Evolutionary conservation across 2,888 invertebrate genomes (phyloP).

Genomic region (Neria commutata): DNA sequence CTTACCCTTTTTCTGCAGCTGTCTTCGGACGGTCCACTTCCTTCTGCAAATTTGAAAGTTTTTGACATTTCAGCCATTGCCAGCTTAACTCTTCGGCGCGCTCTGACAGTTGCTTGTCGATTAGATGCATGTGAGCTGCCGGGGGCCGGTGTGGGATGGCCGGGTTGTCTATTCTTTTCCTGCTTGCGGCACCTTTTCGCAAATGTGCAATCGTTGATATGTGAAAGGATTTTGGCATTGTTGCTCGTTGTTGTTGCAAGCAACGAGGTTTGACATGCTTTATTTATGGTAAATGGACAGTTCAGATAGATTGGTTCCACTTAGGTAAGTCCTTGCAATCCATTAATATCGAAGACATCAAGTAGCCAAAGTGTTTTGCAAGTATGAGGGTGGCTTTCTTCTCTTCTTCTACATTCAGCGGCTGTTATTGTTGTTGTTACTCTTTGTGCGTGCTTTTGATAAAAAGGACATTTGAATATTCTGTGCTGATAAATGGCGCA

Average conservation of each 20-base stretch:
- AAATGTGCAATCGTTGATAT: neutral
- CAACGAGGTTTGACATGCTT: slow-evolving; percentile 26
- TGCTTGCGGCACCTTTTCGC: neutral
- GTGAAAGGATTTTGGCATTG: neutral
- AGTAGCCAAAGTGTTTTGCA: neutral
- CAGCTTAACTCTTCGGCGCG: slow-evolving; percentile 25
- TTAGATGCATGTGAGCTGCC: neutral
- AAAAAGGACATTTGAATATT: slow-evolving; percentile 30
- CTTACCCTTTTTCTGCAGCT: neutral
- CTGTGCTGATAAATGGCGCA: slow-evolving; percentile 31
- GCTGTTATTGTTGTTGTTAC: slow-evolving; percentile 15
- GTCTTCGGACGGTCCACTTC: slow-evolving; percentile 5
- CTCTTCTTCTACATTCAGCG: neutral
- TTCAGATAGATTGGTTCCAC: slow-evolving; percentile 35
- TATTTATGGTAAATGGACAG: slow-evolving; percentile 39
- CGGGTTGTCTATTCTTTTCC: neutral
- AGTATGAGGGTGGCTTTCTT: neutral
- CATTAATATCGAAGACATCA: slow-evolving; percentile 2
- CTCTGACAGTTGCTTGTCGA: slow-evolving; percentile 2
- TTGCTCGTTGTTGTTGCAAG: neutral
- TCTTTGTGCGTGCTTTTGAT: neutral
- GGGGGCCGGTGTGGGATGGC: neutral
- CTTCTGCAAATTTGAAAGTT: slow-evolving; percentile 30
- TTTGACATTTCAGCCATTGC: slow-evolving; percentile 39
- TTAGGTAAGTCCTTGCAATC: neutral